Evolutionary conservation across 2,113 vertebrate genomes (phyloP).

Genomic region (Mus pahari): DNA sequence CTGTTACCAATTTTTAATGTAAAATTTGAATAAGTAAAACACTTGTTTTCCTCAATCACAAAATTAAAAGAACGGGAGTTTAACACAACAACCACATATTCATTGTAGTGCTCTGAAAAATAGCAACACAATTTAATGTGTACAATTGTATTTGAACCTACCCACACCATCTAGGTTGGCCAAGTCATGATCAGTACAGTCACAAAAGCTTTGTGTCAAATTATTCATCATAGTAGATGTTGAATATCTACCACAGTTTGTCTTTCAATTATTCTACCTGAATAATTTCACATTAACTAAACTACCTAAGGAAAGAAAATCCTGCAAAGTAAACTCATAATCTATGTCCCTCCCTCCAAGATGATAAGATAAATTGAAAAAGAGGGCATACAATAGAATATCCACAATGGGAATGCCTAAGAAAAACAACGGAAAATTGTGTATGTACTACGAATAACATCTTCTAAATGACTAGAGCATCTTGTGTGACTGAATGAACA

Average conservation of each 20-base stretch:
- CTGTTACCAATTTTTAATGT: neutral
- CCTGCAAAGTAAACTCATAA: neutral
- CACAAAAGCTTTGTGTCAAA: neutral
- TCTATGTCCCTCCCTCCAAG: neutral
- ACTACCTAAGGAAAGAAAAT: conserved; percentile 31
- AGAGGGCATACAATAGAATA: neutral
- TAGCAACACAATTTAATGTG: conserved; percentile 10
- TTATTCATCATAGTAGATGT: neutral
- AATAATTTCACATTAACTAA: neutral
- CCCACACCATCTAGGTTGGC: neutral
- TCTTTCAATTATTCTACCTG: conserved; percentile 17
- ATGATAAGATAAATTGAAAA: neutral
- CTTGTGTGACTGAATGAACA: neutral
- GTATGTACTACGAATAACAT: neutral
- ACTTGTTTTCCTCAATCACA: conserved; percentile 39
- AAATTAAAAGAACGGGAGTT: conserved; percentile 45
- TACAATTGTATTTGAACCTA: neutral
- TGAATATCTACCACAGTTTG: neutral
- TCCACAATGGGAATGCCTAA: conserved; percentile 4
- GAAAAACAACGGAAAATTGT: conserved; percentile 15
- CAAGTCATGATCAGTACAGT: conserved; percentile 9
- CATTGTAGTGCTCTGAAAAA: neutral
- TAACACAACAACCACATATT: neutral
- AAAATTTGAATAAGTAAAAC: conserved; percentile 54
- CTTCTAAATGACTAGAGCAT: neutral